Percentiles rank a stretch among this genome's conserved stretches.
These are phyloP conservation scores for Ptychoptera contaminata DNA, from an alignment of 2,888 invertebrate genomes.

Conservation along the genomic window DNA sequence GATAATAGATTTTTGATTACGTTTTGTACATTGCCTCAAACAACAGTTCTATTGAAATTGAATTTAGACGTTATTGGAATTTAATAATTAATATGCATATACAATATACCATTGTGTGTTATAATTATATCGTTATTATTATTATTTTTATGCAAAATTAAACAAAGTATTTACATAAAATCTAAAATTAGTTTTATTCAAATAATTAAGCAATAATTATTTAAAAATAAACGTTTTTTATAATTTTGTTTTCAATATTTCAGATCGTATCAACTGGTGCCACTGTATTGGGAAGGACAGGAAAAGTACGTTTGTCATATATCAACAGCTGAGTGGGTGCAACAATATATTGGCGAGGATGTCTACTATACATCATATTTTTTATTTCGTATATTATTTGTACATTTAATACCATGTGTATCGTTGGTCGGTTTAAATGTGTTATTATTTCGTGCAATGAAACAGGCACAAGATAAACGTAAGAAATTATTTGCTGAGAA, in stretches of 20 bases:
- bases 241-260: not conserved
- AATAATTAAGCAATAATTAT: too few relatives aligned
- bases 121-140: too few relatives aligned
- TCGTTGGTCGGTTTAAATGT: conserved; percentile 78
- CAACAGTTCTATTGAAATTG: too few relatives aligned
- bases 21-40: too few relatives aligned
- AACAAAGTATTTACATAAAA: too few relatives aligned
- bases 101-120: too few relatives aligned
- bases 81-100: too few relatives aligned
- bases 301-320: conserved; percentile 49
- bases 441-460: conserved; percentile 70
- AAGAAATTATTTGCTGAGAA: conserved; percentile 64
- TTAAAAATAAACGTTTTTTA: not conserved
- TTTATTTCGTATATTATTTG: conserved; percentile 76
- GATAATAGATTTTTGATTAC: too few relatives aligned
- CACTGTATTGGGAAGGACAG: conserved; percentile 50
- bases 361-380: conserved; percentile 70
- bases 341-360: conserved; percentile 45
- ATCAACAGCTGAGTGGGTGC: conserved; percentile 54
- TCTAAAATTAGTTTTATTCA: too few relatives aligned
- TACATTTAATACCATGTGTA: conserved; percentile 82
- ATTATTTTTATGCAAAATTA: too few relatives aligned
- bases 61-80: too few relatives aligned
- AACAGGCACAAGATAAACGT: conserved; percentile 64
- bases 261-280: conserved; percentile 36